Evolutionary conservation across 2,797 vertebrate species (phyloP), one percentile per base, ranked within the genome.

Genomic region (Acanthurus leucopareius): DNA sequence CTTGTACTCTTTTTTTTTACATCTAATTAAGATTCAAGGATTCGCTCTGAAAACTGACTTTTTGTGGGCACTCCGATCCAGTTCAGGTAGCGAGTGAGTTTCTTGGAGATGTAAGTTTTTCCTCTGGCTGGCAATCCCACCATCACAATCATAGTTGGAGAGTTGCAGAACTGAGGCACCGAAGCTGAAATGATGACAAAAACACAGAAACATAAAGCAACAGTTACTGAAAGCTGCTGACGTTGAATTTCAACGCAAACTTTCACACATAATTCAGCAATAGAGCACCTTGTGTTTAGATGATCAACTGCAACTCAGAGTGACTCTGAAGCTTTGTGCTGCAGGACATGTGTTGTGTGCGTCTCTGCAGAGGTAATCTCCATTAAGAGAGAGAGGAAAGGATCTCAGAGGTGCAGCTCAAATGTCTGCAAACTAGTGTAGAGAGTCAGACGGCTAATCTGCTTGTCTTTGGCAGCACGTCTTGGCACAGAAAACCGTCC

Each of bases 61-160:
- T 96, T 97, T 1, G 97, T 97, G 0, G 96, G 95, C 56, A 96
- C 96, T 17, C 97, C 97, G 32, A 97, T 98, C 97, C 97, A 98
- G 89, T 98, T 98, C 69, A 97, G 95, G 85, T 98, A 98, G 35
- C 96, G 94, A 1, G 97, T 97, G 70, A 98, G 96, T 84, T 98
- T 98, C 73, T 95, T 97, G 72, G 97, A 97, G 87, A 98, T 98
- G 88, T 97, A 97, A 0, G 97, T 98, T 90, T 98, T 98, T 66
- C 97, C 97, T 74, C 97, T 93, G 76, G 97, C 97, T 0, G 97
- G 97, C 42, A 98, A 82, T n/a, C 97, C 97, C 79, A 98, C 97
- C 96, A 97, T 96, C 74, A 98, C 97, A 57, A 98, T 96, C 94
- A 98, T 87, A 0, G 96, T 97, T 16, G 97, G 97, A 15, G 96